These are phyloP conservation scores for Hypselothyrea guttata DNA, from an alignment of 2,888 invertebrate species.

Conservation along the genomic window DNA sequence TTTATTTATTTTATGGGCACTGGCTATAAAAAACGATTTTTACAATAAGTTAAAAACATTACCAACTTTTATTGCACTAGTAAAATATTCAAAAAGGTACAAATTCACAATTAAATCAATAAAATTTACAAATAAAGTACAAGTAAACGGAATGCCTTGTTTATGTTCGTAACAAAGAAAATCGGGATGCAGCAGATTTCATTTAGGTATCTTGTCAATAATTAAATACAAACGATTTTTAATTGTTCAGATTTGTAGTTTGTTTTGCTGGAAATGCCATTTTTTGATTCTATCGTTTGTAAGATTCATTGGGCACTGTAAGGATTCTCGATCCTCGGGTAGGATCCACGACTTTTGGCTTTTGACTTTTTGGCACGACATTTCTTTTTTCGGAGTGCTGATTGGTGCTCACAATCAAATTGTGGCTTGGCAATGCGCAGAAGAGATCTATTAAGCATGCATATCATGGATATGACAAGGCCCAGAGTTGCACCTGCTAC, in stretches of 20 bases:
- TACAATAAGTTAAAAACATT: too few species aligned
- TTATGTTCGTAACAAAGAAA: constrained; percentile 29
- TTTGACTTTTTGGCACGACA: neutral
- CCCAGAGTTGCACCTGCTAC: constrained; percentile 9
- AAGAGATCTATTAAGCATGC: constrained; percentile 25
- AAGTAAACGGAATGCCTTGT: neutral
- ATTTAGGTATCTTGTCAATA: constrained; percentile 70
- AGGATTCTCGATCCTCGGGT: too few species aligned
- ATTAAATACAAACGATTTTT: constrained; percentile 62
- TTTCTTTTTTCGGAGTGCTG: constrained; percentile 17
- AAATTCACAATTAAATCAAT: neutral
- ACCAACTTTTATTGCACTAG: constrained; percentile 3
- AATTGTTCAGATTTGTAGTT: constrained; percentile 43
- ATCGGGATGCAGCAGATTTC: constrained; percentile 59
- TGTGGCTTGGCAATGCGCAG: constrained; percentile 13
- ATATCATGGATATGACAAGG: constrained; percentile 19
- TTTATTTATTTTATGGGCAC: too few species aligned
- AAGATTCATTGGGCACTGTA: neutral
- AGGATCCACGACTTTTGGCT: too few species aligned
- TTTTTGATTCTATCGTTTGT: neutral
- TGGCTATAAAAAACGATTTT: too few species aligned
- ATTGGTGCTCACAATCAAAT: neutral
- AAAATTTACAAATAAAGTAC: constrained; percentile 3
- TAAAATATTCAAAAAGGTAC: neutral
- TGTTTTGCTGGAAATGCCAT: constrained; percentile 43